Evolutionary conservation across 2,888 invertebrate species (phyloP), one percentile per base, ranked within the genome.

Genomic region (Oithona nana): DNA sequence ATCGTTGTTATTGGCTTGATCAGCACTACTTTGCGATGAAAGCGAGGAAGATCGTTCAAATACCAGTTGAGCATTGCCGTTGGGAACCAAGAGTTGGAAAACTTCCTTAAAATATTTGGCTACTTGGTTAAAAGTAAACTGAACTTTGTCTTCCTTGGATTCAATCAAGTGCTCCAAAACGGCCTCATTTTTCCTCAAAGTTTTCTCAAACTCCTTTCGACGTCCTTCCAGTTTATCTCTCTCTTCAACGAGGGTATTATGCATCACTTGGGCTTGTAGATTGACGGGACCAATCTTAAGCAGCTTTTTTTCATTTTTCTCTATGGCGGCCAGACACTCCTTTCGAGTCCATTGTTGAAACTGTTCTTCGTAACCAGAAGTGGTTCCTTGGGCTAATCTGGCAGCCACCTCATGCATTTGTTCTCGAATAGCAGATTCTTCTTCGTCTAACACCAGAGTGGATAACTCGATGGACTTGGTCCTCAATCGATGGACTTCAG

Each of bases 81-180:
- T 59, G 11, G 66, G 66, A 28, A 67, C 66, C 8, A 68, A 55
- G 24, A 57, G 28, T 0, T 52, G 24, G 51, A 68, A 68, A 20
- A 67, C 64, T 22, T 59, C 29, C 30, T 51, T 28, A 51, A 68
- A 67, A 22, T 65, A 55, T 24, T 29, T 57, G 3, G 28, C 16
- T 28, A 57, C 30, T 57, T 52, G 54, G 13, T 54, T 16, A 28
- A 49, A 39, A 57, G 24, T 26, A 28, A 57, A 51, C 61, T 64
- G 6, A 65, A 39, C 28, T 60, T 60, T 13, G 29, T 8, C 39
- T 16, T 6, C 6, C 16, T 39, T 16, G 39, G 16, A 11, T 6
- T 16, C 16, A 11, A 11, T 16, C 39, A 39, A 16, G 8, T 16
- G 6, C 39, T 39, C 39, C 8, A 39, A 11, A 39, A 39, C 16